Evolutionary conservation across 2,113 vertebrate species (phyloP), one percentile per base, ranked within the genome.

Genomic region (Myxocyprinus asiaticus): DNA sequence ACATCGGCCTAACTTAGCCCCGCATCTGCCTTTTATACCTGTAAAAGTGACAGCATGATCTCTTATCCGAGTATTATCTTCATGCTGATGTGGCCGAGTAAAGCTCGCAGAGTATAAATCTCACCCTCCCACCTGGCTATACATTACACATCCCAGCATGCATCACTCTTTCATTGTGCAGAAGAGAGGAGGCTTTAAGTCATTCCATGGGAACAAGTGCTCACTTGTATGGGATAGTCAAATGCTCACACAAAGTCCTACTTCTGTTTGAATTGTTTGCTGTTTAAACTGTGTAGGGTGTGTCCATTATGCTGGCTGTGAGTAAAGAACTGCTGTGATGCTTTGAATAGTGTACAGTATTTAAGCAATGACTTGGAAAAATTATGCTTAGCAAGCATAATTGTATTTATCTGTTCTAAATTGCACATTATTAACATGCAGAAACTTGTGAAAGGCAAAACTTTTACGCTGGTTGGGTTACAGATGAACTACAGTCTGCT

Each of bases 1-100:
- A 78, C 70, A 85, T 79, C 83, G 78, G 22, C 80, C 43, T n/a
- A n/a, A 70, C 51, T 51, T 42, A 77, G 62, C 75, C 82, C 80
- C 6, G n/a, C 50, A 8, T 0, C 0, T 59, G 9, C 80, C 88
- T 88, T 93, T 85, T 92, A 92, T 89, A 88, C 80, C 22, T 33
- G 22, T 33, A 33, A 1, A 33, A 1, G 22, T 17, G 93, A 80
- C 33, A 92, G 93, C 15, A 5, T n/a, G 1, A 33, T 67, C 66
- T 77, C 89, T 94, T 96, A 96, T 97, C 95, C 91, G 11, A 85
- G 22, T 43, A 83, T 84, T 82, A 86, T 92, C 89, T 78, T 15
- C 65, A 47, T 81, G 88, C 72, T 96, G 95, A 95, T 95, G 94
- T 96, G 95, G 93, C 95, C 72, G 94, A 91, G 90, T 95, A 94